Percentiles rank a stretch among this genome's conserved stretches.
Conservation (phyloP, 2,113 vertebrate genomes). For the Mohoua ochrocephala region DNA sequence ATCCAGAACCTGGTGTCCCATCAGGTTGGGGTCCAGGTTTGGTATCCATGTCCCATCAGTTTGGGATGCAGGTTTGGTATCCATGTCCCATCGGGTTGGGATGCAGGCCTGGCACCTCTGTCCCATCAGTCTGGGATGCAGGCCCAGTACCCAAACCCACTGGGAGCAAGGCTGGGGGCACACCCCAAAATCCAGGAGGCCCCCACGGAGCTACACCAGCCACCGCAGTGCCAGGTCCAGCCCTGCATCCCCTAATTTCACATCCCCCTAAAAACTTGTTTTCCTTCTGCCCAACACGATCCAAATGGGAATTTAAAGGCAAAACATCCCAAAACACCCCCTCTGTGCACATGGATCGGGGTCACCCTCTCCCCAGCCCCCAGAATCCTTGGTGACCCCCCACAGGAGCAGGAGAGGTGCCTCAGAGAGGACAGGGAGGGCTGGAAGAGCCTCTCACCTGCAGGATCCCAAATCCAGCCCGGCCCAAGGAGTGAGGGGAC, state of each 20-base stretch:
- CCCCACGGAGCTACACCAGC: fast-evolving
- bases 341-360: no score
- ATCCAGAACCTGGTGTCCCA: background rate
- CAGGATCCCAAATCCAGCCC: background rate
- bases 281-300: fast-evolving
- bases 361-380: background rate
- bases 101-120: background rate
- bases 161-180: no score
- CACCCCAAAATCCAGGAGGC: background rate
- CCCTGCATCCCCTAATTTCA: background rate
- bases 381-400: background rate
- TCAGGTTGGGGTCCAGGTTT: background rate
- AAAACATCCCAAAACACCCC: fast-evolving
- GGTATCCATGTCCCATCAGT: fast-evolving
- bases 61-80: background rate
- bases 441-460: background rate
- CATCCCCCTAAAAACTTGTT: background rate
- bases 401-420: background rate
- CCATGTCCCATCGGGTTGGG: fast-evolving
- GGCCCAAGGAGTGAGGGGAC: background rate
- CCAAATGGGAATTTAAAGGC: background rate
- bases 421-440: fast-evolving
- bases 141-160: background rate
- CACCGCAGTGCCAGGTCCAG: fast-evolving
- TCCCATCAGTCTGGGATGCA: background rate